Evolutionary conservation across 2,113 vertebrate species (phyloP).

Genomic region (Otolemur garnettii): DNA sequence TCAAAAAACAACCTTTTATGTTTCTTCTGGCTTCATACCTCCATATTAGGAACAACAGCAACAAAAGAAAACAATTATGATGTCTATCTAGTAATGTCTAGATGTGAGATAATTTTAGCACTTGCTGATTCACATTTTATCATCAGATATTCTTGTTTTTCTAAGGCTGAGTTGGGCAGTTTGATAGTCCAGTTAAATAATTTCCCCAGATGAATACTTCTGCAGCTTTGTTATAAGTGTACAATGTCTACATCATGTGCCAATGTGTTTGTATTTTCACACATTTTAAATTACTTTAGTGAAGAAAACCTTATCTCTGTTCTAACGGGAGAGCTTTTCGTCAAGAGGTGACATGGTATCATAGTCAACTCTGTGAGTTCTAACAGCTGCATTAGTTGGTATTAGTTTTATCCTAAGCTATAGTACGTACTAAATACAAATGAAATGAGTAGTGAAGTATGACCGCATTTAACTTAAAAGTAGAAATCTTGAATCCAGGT

Average conservation of each 20-base stretch:
- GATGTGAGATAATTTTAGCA: background rate
- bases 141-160: background rate
- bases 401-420: background rate
- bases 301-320: background rate
- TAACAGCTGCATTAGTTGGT: background rate
- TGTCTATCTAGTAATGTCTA: background rate
- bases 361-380: background rate
- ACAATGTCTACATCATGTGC: background rate
- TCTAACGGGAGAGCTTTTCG: background rate
- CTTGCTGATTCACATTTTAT: background rate
- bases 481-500: background rate
- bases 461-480: background rate
- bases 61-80: background rate
- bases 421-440: background rate
- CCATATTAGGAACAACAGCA: background rate
- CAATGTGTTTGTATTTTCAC: background rate
- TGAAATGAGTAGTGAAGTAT: background rate
- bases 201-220: background rate
- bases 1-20: background rate
- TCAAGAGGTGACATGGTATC: background rate
- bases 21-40: background rate
- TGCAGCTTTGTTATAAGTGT: background rate
- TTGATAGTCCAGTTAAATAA: background rate
- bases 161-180: background rate
- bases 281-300: background rate